phyloP scores from a whole-genome alignment of 2,113 vertebrate genomes.

The Rhinogobius similis region DNA sequence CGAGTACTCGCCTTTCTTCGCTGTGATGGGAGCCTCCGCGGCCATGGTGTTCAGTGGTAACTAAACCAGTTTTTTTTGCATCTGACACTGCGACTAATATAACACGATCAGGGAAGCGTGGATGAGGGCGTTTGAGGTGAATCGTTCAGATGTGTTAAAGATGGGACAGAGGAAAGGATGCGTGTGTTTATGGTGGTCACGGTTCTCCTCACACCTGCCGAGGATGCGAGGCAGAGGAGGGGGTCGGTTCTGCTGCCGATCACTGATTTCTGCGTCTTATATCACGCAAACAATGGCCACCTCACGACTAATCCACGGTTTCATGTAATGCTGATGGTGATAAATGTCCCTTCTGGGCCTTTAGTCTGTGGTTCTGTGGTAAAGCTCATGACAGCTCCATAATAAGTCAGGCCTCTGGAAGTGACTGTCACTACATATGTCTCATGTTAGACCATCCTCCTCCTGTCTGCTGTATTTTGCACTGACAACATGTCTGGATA shows the following conservation, averaged over 20 bases:
- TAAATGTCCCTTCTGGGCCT: background rate
- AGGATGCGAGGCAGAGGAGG: slow-evolving; percentile 29
- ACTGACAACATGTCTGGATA: background rate
- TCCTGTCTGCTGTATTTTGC: background rate
- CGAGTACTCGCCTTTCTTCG: slow-evolving; percentile 94
- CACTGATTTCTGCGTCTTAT: slow-evolving; percentile 1
- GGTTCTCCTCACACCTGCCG: slow-evolving; percentile 42
- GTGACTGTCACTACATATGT: background rate
- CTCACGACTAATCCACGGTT: background rate
- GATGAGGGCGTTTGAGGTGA: background rate
- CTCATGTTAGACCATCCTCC: background rate
- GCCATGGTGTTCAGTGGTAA: slow-evolving; percentile 98
- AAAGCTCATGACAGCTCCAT: slow-evolving; percentile 16
- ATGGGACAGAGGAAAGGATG: background rate
- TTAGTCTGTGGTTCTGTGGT: slow-evolving; percentile 41
- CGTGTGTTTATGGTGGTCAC: slow-evolving; percentile 16
- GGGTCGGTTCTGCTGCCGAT: slow-evolving; percentile 22
- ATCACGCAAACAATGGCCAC: background rate
- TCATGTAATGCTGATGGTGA: background rate
- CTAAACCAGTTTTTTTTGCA: slow-evolving; percentile 36
- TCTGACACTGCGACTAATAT: background rate
- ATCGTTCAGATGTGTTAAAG: background rate
- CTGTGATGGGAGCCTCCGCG: slow-evolving; percentile 91
- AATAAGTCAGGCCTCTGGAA: background rate
- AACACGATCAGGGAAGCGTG: background rate